These are phyloP conservation scores for Volucella inanis DNA, from an alignment of 2,888 invertebrate genomes.

Conservation along the genomic window DNA sequence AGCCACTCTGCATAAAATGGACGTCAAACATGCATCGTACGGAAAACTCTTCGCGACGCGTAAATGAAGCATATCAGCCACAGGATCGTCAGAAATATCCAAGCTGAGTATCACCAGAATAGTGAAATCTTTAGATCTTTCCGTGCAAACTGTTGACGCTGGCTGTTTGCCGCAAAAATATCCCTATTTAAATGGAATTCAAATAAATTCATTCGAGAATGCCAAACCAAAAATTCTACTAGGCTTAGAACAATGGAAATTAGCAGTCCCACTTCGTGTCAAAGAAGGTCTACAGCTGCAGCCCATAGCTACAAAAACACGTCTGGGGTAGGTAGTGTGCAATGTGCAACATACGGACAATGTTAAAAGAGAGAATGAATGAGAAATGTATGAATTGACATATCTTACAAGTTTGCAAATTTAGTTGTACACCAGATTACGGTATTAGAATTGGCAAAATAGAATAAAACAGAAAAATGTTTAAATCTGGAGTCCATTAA, in stretches of 20 bases:
- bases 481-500: conserved; percentile 18
- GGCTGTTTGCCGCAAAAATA: background rate
- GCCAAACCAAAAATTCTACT: conserved; percentile 4
- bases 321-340: conserved; percentile 2
- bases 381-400: background rate
- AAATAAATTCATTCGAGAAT: background rate
- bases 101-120: background rate
- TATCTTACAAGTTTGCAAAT: background rate
- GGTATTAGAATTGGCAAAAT: conserved; percentile 6
- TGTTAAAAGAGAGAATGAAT: background rate
- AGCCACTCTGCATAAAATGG: conserved; percentile 7
- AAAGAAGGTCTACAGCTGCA: background rate
- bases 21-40: background rate
- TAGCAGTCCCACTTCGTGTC: conserved; percentile 1
- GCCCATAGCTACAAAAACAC: conserved; percentile 8
- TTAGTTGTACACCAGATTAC: background rate
- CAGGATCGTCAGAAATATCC: background rate
- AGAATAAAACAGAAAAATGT: conserved; percentile 1
- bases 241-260: conserved; percentile 14
- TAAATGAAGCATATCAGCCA: background rate
- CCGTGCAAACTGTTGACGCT: background rate
- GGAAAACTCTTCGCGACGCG: background rate
- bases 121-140: background rate
- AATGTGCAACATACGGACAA: background rate
- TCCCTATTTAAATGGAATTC: background rate